These are phyloP conservation scores for Xylota segnis DNA, from an alignment of 2,888 invertebrate genomes.

Conservation along the genomic window DNA sequence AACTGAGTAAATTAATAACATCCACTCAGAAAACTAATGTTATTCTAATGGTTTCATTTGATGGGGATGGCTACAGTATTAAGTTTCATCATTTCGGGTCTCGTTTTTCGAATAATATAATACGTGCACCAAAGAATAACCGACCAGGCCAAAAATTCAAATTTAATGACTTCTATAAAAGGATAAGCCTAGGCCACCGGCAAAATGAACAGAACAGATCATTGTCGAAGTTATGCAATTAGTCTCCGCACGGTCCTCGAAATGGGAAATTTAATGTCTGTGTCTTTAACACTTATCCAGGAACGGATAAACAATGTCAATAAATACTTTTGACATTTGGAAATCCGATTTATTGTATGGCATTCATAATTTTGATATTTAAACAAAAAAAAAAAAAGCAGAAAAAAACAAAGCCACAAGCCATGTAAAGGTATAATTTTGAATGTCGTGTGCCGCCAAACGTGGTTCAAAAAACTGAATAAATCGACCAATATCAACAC, in stretches of 20 bases:
- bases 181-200: neutral
- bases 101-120: neutral
- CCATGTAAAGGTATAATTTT: neutral
- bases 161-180: neutral
- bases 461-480: slow-evolving; percentile 9
- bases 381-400: neutral
- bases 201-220: neutral
- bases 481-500: slow-evolving; percentile 2
- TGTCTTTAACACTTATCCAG: neutral
- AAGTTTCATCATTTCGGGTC: neutral
- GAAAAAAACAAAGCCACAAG: neutral
- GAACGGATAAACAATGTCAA: neutral
- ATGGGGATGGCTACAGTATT: neutral
- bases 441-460: neutral
- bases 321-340: no score
- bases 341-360: neutral
- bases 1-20: neutral
- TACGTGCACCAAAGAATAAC: neutral
- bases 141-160: neutral
- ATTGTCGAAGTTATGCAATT: neutral
- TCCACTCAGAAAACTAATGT: slow-evolving; percentile 1
- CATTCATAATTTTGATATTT: neutral
- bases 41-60: neutral
- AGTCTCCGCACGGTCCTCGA: neutral
- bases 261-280: neutral